These are phyloP conservation scores for Nannobrachium achirus DNA, from an alignment of 2,113 vertebrate species.

Conservation along the genomic window DNA sequence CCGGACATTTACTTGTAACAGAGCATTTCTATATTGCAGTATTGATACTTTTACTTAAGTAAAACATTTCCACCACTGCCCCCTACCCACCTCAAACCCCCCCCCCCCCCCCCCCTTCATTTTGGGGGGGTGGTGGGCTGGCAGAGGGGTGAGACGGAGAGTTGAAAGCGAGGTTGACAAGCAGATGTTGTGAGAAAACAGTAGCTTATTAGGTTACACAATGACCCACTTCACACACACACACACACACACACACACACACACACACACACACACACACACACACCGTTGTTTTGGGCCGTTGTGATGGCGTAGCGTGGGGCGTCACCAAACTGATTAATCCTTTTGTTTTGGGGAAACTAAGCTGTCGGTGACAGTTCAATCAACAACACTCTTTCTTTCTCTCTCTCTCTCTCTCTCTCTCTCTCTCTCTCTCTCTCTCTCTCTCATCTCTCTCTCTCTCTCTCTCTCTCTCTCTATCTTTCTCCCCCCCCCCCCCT, in stretches of 20 bases:
- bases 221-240: slow-evolving; percentile 57
- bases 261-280: too few species aligned
- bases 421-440: not conserved
- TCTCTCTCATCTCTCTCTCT: not conserved
- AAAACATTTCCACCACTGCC: too few species aligned
- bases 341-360: slow-evolving; percentile 58
- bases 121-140: slow-evolving; percentile 54
- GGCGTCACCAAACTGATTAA: slow-evolving; percentile 57
- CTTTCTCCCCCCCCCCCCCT: too few species aligned
- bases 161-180: slow-evolving; percentile 76
- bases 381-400: slow-evolving; percentile 54
- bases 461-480: not conserved
- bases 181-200: slow-evolving; percentile 80
- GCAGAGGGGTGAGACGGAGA: slow-evolving; percentile 52
- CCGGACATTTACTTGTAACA: too few species aligned
- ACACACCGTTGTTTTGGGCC: too few species aligned
- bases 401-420: not conserved
- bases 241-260: too few species aligned
- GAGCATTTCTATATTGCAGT: too few species aligned
- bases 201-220: slow-evolving; percentile 80
- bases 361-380: slow-evolving; percentile 57
- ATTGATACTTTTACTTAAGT: too few species aligned
- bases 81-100: too few species aligned
- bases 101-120: too few species aligned
- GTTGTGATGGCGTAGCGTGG: slow-evolving; percentile 27